Evolutionary conservation across 1,140 invertebrate genomes (phyloP).

Genomic region (Drosophila pruinosa): DNA sequence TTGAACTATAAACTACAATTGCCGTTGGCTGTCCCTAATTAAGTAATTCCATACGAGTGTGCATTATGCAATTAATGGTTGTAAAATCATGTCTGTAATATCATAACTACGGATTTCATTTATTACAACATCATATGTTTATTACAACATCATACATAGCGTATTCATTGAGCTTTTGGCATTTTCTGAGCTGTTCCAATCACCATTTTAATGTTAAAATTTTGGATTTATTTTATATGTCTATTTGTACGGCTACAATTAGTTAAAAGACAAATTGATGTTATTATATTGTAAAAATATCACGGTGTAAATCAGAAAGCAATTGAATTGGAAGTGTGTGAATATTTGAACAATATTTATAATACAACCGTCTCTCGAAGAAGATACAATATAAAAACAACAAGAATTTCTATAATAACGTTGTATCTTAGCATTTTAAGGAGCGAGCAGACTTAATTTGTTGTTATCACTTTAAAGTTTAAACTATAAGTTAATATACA

Average conservation of each 20-base stretch:
- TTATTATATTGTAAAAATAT: conserved; percentile 34
- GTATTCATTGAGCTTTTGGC: conserved; percentile 31
- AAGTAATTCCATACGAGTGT: conserved; percentile 66
- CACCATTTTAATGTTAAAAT: conserved; percentile 52
- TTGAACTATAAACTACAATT: conserved; percentile 72
- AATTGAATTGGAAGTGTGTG: conserved; percentile 42
- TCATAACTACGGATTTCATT: conserved; percentile 51
- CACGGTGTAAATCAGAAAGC: too few species aligned
- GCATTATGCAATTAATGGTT: conserved; percentile 73
- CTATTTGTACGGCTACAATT: conserved; percentile 15
- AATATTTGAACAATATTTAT: too few species aligned
- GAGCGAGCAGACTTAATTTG: too few species aligned
- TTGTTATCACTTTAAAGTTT: too few species aligned
- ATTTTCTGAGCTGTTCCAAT: conserved; percentile 40
- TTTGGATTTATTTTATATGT: conserved; percentile 53
- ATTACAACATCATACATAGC: not conserved
- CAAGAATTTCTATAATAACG: too few species aligned
- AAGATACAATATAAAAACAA: too few species aligned
- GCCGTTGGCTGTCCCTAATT: conserved; percentile 67
- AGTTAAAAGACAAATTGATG: conserved; percentile 41
- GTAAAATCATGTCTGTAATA: conserved; percentile 65
- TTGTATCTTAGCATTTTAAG: too few species aligned
- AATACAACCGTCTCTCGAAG: too few species aligned
- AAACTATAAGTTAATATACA: not conserved
- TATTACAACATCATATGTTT: conserved; percentile 33